Percentiles rank a stretch among this genome's conserved stretches.
Conservation (phyloP, 2,888 invertebrate species). For the Drosophila setosimentum region DNA sequence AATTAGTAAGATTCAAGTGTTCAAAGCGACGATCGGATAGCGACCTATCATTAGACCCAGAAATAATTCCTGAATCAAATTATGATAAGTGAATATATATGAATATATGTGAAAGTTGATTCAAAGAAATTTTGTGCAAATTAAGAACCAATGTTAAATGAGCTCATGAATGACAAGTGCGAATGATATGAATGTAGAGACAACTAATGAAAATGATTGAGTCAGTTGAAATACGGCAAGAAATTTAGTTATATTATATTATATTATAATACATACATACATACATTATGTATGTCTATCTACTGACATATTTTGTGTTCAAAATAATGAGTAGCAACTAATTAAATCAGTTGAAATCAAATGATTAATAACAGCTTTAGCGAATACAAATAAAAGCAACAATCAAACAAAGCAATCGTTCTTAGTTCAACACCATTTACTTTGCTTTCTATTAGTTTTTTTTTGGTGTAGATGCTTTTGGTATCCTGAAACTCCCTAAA, state of each 20-base stretch:
- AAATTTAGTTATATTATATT: constrained; percentile 15
- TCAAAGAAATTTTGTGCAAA: constrained; percentile 1
- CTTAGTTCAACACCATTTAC: background rate
- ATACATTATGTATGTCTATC: constrained; percentile 51
- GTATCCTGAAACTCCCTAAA: background rate
- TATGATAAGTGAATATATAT: background rate
- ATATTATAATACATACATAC: constrained; percentile 31
- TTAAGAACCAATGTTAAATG: background rate
- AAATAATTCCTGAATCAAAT: constrained; percentile 6
- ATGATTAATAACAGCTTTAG: constrained; percentile 49
- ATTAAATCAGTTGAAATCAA: constrained; percentile 47
- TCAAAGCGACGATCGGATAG: constrained; percentile 11
- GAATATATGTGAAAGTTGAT: background rate
- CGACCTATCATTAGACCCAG: background rate
- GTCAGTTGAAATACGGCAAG: constrained; percentile 14
- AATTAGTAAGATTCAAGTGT: constrained; percentile 27
- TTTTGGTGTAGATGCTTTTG: constrained; percentile 17
- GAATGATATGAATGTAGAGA: constrained; percentile 6
- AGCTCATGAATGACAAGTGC: constrained; percentile 8
- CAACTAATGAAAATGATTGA: constrained; percentile 16
- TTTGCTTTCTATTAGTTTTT: background rate
- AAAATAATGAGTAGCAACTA: constrained; percentile 63
- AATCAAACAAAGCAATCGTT: constrained; percentile 20
- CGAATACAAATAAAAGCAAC: constrained; percentile 37
- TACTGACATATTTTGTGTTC: constrained; percentile 74